Conservation (phyloP, 1,140 invertebrate genomes). For the Macrobrachium nipponense region DNA sequence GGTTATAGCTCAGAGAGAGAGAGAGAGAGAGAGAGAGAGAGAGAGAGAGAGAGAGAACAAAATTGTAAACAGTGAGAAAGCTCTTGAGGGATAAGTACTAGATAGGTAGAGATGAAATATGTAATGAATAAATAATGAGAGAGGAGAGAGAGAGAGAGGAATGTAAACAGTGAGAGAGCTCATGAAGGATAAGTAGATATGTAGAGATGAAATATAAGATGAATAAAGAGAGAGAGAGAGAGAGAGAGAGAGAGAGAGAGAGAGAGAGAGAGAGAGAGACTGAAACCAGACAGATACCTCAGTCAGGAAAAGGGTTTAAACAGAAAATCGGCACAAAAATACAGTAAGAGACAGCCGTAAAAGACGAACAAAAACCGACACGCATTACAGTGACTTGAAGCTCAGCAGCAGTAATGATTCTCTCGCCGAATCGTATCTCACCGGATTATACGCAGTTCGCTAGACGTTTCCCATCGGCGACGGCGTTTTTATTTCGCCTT, state of each 20-base stretch:
- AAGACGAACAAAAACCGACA: too few species aligned
- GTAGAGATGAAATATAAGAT: background rate
- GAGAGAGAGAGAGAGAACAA: background rate
- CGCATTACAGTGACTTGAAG: too few species aligned
- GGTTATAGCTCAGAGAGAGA: too few species aligned
- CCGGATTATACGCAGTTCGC: too few species aligned
- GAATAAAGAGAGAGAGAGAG: background rate
- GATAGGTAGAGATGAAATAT: too few species aligned
- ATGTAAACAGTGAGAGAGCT: background rate
- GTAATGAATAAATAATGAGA: too few species aligned
- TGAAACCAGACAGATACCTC: background rate
- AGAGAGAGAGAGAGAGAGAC: background rate
- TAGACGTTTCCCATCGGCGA: too few species aligned
- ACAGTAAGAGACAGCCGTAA: too few species aligned
- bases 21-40: background rate
- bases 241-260: background rate
- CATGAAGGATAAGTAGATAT: background rate
- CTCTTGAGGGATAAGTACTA: too few species aligned
- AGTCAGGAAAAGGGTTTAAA: background rate
- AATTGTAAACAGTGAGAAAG: background rate
- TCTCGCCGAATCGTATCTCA: too few species aligned
- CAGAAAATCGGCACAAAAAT: background rate
- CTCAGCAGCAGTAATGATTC: too few species aligned
- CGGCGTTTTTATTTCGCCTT: too few species aligned
- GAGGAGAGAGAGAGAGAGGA: background rate